Evolutionary conservation across 2,113 vertebrate species (phyloP).

Genomic region (Epinephelus lanceolatus): DNA sequence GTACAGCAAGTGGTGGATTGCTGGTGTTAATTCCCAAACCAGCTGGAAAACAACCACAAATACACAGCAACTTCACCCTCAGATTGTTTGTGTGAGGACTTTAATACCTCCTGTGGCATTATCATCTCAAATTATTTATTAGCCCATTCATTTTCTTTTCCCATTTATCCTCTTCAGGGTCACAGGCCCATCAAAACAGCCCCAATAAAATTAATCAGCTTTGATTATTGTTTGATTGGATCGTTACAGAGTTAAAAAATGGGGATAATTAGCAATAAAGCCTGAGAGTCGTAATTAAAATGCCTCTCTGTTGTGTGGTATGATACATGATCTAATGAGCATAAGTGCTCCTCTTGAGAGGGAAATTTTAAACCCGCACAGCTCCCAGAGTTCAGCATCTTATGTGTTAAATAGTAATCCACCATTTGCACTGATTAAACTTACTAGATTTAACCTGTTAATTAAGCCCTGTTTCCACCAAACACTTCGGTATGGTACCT

Average conservation of each 20-base stretch:
- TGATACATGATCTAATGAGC: not conserved
- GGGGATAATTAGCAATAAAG: not conserved
- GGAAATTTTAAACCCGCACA: not conserved
- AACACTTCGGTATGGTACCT: no score
- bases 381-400: not conserved
- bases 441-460: not conserved
- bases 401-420: not conserved
- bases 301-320: not conserved
- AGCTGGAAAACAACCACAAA: not conserved
- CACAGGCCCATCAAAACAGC: not conserved
- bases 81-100: not conserved
- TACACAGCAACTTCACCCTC: no score
- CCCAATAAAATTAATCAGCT: not conserved
- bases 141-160: not conserved
- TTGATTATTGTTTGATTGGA: constrained; percentile 5
- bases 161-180: constrained; percentile 1
- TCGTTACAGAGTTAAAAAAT: not conserved
- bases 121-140: not conserved
- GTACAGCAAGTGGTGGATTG: no score
- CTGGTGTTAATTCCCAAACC: not conserved
- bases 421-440: not conserved
- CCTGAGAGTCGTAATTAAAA: not conserved
- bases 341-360: not conserved
- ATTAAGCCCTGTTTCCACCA: no score
- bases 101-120: not conserved